Evolutionary conservation across 2,888 invertebrate genomes (phyloP).

Genomic region (Trilocha varians): DNA sequence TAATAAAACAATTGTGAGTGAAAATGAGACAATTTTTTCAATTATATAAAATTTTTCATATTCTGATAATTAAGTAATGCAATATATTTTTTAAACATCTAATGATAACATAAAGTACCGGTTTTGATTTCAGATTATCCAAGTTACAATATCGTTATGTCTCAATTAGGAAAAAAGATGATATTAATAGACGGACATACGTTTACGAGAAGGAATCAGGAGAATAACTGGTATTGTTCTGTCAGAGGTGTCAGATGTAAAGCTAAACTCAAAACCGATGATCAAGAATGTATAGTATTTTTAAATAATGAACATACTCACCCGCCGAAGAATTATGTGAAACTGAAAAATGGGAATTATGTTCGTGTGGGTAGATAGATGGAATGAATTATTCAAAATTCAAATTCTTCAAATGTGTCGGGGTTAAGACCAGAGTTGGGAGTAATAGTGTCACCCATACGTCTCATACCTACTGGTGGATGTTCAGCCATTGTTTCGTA

Average conservation of each 20-base stretch:
- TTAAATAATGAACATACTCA: conserved; percentile 27
- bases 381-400: background rate
- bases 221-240: conserved; percentile 28
- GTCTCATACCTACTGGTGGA: too few relatives aligned
- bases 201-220: conserved; percentile 16
- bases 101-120: too few relatives aligned
- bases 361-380: conserved; percentile 6
- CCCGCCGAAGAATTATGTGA: conserved; percentile 20
- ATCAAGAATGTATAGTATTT: conserved; percentile 14
- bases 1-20: too few relatives aligned
- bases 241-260: conserved; percentile 19
- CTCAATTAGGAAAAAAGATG: conserved; percentile 24
- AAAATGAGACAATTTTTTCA: too few relatives aligned
- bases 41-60: too few relatives aligned
- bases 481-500: too few relatives aligned
- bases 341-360: conserved; percentile 7
- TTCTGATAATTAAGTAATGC: too few relatives aligned
- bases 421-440: too few relatives aligned
- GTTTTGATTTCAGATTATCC: background rate
- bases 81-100: too few relatives aligned
- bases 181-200: conserved; percentile 26
- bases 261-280: conserved; percentile 14
- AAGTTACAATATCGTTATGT: conserved; percentile 21
- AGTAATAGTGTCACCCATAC: too few relatives aligned
- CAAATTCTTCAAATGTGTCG: too few relatives aligned